Base-by-base conservation (phyloP, 2,113 vertebrate genomes). In the Rhipidura dahli region DNA sequence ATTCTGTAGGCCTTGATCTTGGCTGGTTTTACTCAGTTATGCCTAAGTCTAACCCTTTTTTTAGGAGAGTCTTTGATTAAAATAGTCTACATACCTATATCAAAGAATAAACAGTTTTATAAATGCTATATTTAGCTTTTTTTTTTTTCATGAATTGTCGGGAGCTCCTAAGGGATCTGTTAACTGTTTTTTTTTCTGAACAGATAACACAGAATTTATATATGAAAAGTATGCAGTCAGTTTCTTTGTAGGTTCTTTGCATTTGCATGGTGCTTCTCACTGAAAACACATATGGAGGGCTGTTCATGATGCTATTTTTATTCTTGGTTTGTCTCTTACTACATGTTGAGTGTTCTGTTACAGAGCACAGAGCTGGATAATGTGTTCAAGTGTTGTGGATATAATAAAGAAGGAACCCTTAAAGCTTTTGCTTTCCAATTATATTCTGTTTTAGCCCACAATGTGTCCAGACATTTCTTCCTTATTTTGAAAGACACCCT, bases 361-460 rank as follows among this genome's bases (percentile, higher is more conserved):
- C 33, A 95, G 87, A 69, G 13, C 92, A 18, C n/a, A 88, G 77
- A 51, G 61, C 56, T 94, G 40, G 42, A 80, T 70, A 93, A 90
- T 85, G 16, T 93, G 77, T 47, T 95, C 45, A 20, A 73, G 30
- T 89, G 78, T 89, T 86, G 63, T 89, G 51, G 72, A 61, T 95
- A 54, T 85, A 92, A 97, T 92, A 80, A 94, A 91, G 51, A 93
- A 87, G 44, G 53, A 91, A 92, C 85, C 82, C 83, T 64, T 45
- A 84, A 84, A 94, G 64, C 75, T 90, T 84, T 71, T 81, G 19
- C 60, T 89, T 83, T 94, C 79, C 95, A 97, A 94, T 97, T 97
- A 91, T 84, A 61, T 59, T 95, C 93, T 82, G 53, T 47, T 91
- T 83, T 79, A 91, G 80, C 73, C 51, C 68, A 72, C 79, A 80